Conservation (phyloP, 2,797 vertebrate species). For the Enteromius paludinosus region DNA sequence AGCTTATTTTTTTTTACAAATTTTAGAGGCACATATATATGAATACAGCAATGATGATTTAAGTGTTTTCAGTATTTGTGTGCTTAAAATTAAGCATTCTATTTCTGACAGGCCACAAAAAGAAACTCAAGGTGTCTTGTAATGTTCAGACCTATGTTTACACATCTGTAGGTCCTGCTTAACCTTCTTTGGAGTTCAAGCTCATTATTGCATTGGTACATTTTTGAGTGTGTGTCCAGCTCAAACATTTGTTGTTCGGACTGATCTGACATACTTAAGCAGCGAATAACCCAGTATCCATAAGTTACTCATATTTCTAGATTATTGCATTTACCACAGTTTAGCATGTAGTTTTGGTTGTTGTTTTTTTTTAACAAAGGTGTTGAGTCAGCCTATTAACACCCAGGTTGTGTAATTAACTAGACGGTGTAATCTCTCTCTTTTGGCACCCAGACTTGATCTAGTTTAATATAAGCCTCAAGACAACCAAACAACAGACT, state of each 20-base stretch:
- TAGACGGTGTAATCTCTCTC: constrained; percentile 20
- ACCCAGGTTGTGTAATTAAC: constrained; percentile 16
- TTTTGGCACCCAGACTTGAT: background rate
- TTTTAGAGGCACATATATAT: background rate
- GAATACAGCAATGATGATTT: background rate
- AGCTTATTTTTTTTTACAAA: background rate
- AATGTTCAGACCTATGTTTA: constrained; percentile 33
- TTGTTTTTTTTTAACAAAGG: background rate
- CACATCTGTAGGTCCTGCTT: constrained; percentile 30
- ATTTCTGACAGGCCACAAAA: constrained; percentile 24
- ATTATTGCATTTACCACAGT: background rate
- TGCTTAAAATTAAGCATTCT: constrained; percentile 6
- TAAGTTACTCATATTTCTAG: background rate
- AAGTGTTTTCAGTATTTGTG: background rate
- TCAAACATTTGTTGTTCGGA: constrained; percentile 10
- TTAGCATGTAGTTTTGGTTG: background rate
- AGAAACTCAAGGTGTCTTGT: constrained; percentile 27
- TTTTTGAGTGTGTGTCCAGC: background rate
- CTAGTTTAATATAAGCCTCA: constrained; percentile 7
- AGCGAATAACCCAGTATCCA: background rate
- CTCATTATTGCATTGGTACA: constrained; percentile 13
- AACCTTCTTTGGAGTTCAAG: constrained; percentile 50
- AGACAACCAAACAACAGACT: constrained; percentile 9
- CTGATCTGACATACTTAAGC: background rate
- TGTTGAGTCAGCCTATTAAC: background rate